Evolutionary conservation across 2,113 vertebrate species (phyloP).

Genomic region (Trichomycterus rosablanca): DNA sequence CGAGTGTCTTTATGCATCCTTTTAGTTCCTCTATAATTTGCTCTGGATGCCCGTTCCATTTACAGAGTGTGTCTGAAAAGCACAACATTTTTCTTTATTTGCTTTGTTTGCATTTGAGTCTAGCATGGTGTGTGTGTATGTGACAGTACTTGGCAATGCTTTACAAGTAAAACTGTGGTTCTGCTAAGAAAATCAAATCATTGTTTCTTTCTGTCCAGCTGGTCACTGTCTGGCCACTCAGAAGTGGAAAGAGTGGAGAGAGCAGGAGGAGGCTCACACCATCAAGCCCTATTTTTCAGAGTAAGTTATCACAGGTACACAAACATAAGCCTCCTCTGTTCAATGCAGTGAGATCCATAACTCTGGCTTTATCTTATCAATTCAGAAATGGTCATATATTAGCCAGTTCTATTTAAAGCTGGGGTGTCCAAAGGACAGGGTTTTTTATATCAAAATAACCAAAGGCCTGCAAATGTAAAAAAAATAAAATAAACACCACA

Average conservation of each 20-base stretch:
- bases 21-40: too few relatives aligned
- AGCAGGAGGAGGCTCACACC: slow-evolving; percentile 37
- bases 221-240: slow-evolving; percentile 66
- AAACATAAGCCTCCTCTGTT: slow-evolving; percentile 4
- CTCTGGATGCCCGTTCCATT: too few relatives aligned
- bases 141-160: not conserved
- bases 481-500: too few relatives aligned
- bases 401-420: too few relatives aligned
- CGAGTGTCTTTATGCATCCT: too few relatives aligned
- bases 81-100: not conserved
- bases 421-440: too few relatives aligned
- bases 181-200: not conserved
- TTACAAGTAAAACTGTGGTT: not conserved
- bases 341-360: too few relatives aligned
- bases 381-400: too few relatives aligned
- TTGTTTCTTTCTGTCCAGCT: slow-evolving; percentile 60
- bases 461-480: too few relatives aligned
- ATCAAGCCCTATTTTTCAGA: slow-evolving; percentile 58
- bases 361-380: too few relatives aligned
- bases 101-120: not conserved
- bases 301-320: slow-evolving; percentile 67
- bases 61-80: slow-evolving; percentile 10
- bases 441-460: too few relatives aligned
- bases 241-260: slow-evolving; percentile 49
- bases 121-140: not conserved